Evolutionary conservation across 1,140 invertebrate species (phyloP).

Genomic region (Trissolcus basalis): DNA sequence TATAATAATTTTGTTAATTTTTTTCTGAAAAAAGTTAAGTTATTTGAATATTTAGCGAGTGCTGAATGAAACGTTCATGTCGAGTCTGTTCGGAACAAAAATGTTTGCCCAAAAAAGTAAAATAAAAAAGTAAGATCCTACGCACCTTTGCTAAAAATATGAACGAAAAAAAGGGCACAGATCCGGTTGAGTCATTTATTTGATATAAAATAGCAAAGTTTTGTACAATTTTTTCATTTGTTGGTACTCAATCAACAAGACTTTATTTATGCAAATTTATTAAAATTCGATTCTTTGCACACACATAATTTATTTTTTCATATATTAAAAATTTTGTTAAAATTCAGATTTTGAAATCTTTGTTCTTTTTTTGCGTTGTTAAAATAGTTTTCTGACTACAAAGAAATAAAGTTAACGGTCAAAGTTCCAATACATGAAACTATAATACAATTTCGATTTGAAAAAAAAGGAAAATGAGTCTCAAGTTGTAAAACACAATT

Average conservation of each 20-base stretch:
- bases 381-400: no score
- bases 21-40: no score
- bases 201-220: no score
- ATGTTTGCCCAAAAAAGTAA: constrained; percentile 15
- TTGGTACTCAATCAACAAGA: no score
- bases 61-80: constrained; percentile 28
- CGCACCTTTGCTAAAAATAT: constrained; percentile 25
- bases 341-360: no score
- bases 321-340: no score
- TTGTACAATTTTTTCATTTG: no score
- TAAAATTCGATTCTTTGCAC: no score
- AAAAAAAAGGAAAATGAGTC: background rate
- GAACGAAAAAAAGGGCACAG: constrained; percentile 19
- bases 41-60: constrained; percentile 18
- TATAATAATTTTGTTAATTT: no score
- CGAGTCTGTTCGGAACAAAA: constrained; percentile 6
- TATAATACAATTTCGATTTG: constrained; percentile 3
- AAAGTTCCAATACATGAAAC: background rate
- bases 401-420: background rate
- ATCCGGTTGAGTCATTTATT: constrained; percentile 38
- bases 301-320: no score
- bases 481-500: constrained; percentile 7
- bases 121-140: constrained; percentile 20
- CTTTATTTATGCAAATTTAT: no score
- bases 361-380: no score